These are phyloP conservation scores for Listrodromus nycthemerus DNA, from an alignment of 2,888 invertebrate species.

Conservation along the genomic window DNA sequence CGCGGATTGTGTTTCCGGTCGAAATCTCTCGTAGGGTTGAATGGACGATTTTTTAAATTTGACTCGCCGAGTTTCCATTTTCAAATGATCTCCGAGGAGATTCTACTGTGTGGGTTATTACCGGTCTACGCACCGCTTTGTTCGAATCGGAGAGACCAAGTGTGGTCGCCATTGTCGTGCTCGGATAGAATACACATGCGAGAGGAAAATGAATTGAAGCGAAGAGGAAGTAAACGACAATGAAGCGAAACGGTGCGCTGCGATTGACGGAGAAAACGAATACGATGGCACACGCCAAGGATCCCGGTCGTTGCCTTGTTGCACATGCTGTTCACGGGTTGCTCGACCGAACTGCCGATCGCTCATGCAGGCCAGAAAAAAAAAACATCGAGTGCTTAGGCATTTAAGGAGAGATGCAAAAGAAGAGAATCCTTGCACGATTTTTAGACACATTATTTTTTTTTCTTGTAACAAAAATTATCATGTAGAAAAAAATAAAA, in stretches of 20 bases:
- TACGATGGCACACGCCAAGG: slow-evolving; percentile 26
- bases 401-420: background rate
- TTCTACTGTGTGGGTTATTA: background rate
- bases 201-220: slow-evolving; percentile 19
- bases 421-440: too few relatives aligned
- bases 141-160: background rate
- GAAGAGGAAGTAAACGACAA: slow-evolving; percentile 43
- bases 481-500: background rate
- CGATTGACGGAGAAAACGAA: slow-evolving; percentile 2
- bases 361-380: background rate
- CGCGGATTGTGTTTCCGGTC: background rate
- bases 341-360: slow-evolving; percentile 13
- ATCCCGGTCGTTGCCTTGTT: slow-evolving; percentile 15
- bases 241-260: slow-evolving; percentile 22
- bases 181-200: slow-evolving; percentile 17
- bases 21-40: background rate
- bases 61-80: background rate
- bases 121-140: background rate
- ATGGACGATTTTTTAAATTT: too few relatives aligned
- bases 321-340: slow-evolving; percentile 3
- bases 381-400: background rate
- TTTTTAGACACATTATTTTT: too few relatives aligned
- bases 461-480: too few relatives aligned
- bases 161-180: slow-evolving; percentile 26
- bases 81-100: background rate